Percentiles rank a stretch among this genome's conserved stretches.
These are phyloP conservation scores for Mystacides longicornis DNA, from an alignment of 2,888 invertebrate species.

Conservation along the genomic window DNA sequence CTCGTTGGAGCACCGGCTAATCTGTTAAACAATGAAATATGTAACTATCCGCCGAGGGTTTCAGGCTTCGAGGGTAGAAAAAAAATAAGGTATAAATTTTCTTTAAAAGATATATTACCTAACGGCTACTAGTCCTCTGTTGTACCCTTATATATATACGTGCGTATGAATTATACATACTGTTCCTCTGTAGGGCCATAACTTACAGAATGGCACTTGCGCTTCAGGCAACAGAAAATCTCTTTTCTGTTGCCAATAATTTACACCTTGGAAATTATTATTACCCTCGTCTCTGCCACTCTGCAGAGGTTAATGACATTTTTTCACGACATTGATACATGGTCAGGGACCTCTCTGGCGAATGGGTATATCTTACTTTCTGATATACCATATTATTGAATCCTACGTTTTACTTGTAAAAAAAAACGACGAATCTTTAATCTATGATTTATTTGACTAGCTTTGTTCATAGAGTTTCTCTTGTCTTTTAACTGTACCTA, in stretches of 20 bases:
- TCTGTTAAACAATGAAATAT: background rate
- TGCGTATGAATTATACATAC: constrained; percentile 8
- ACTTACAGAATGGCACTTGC: constrained; percentile 15
- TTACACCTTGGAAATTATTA: background rate
- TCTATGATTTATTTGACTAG: no score
- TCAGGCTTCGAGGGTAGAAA: background rate
- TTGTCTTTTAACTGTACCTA: no score
- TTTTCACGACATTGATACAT: no score
- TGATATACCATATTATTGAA: no score
- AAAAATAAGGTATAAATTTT: background rate
- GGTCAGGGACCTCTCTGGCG: no score
- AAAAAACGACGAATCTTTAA: no score
- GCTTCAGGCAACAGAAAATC: constrained; percentile 13
- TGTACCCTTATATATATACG: background rate
- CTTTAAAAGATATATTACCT: background rate
- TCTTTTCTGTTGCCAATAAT: constrained; percentile 9
- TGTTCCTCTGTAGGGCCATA: constrained; percentile 12
- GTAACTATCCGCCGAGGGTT: background rate
- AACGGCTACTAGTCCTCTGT: background rate
- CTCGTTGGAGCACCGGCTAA: background rate
- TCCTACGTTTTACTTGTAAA: no score
- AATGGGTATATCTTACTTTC: no score
- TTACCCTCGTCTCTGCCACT: no score
- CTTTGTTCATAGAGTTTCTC: no score
- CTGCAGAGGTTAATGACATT: no score